Evolutionary conservation across 1,140 invertebrate genomes (phyloP), one percentile per base, ranked within the genome.

Genomic region (Linepithema humile): DNA sequence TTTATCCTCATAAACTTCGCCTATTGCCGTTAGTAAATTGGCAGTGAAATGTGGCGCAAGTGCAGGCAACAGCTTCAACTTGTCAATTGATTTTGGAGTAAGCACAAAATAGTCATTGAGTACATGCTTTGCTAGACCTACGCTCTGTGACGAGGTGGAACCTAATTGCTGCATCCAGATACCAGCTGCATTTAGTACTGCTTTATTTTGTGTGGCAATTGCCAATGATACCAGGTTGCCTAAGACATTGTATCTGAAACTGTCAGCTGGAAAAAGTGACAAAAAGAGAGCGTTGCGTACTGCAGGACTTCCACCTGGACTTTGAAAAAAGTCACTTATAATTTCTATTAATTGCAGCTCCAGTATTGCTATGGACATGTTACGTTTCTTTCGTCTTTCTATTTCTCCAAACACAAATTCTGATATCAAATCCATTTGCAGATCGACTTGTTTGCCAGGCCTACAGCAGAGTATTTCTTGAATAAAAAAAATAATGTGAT

Each of bases 131-230:
- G 97, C 97, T 6, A 98, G 94, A 91, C 96, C 96, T 5, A 97
- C 94, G 60, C 96, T 97, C 38, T 96, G 95, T 0, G 93, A 29
- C 0, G 97, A 97, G n/a, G 97, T 97, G 70, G 97, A 97, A 10
- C 97, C 96, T 75, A 97, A 95, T 91, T 98, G 97, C 92, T 98
- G 97, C 93, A 98, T 96, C 96, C 97, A 97, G n/a, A 97, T 97
- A 80, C 97, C 97, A 26, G 97, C 96, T 0, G 97, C 97, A 69
- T 96, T 95, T 17, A 98, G 92, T 1, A 98, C 96, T 26, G 96
- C 95, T 10, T 96, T 95, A 82, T 96, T 97, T 40, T 96, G 96
- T 0, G 96, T 97, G 0, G 97, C 96, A 23, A 98, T 96, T 0
- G 97, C 96, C 83, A 97, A 95, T 3, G 97, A 98, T 0, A 97